These are phyloP conservation scores for Sminthurinus aureus DNA, from an alignment of 2,888 invertebrate species.

Conservation along the genomic window DNA sequence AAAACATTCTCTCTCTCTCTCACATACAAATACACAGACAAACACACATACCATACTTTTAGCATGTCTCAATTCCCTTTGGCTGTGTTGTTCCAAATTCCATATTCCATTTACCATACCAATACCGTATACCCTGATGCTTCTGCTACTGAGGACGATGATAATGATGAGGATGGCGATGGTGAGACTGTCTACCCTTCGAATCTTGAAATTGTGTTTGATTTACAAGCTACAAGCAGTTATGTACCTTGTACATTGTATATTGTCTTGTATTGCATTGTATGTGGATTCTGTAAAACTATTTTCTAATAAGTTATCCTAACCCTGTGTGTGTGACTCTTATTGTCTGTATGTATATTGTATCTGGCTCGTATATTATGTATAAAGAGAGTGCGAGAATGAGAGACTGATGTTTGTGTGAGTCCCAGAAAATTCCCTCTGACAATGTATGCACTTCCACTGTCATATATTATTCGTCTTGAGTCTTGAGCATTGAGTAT, in stretches of 20 bases:
- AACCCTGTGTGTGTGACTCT: not conserved
- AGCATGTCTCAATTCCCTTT: slow-evolving; percentile 38
- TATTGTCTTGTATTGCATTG: not conserved
- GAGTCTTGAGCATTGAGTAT: too few species aligned
- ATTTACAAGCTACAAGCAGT: slow-evolving; percentile 30
- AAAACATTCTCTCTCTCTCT: not conserved
- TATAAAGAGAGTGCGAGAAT: too few species aligned
- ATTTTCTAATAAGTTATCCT: too few species aligned
- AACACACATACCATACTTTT: slow-evolving; percentile 15
- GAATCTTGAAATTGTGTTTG: slow-evolving; percentile 12
- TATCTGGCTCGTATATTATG: too few species aligned
- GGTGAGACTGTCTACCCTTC: not conserved
- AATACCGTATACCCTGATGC: too few species aligned
- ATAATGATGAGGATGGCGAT: too few species aligned
- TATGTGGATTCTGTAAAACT: too few species aligned
- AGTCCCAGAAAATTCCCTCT: slow-evolving; percentile 11
- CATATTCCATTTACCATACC: too few species aligned
- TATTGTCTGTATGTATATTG: not conserved
- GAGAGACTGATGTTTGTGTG: not conserved
- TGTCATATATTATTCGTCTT: slow-evolving; percentile 32
- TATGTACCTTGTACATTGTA: not conserved
- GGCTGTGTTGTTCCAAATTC: not conserved
- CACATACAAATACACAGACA: not conserved
- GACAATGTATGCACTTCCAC: slow-evolving; percentile 20
- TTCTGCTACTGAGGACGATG: too few species aligned